phyloP scores from a whole-genome alignment of 2,113 vertebrate genomes.

The Apteryx mantelli region DNA sequence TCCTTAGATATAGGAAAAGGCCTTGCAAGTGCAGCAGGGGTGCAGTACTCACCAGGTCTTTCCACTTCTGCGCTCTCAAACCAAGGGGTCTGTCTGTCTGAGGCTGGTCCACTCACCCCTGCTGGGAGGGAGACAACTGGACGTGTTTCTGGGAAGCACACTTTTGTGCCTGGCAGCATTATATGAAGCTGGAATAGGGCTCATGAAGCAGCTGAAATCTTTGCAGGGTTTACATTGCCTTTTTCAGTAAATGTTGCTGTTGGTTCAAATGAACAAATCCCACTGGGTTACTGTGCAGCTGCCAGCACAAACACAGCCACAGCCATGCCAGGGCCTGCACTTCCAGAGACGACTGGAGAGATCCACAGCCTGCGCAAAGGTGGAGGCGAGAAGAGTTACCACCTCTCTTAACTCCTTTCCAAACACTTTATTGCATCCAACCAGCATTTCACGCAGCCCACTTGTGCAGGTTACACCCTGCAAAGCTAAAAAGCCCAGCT shows the following conservation, averaged over 20 bases:
- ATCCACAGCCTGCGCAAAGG: no score
- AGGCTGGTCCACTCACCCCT: rapidly evolving
- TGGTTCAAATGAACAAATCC: not conserved
- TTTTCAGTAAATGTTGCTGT: not conserved
- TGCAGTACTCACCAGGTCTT: not conserved
- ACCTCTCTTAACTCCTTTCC: not conserved
- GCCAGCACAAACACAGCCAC: not conserved
- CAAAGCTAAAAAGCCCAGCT: no score
- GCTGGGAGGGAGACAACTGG: not conserved
- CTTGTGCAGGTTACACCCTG: not conserved
- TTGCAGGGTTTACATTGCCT: not conserved
- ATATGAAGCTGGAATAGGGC: not conserved
- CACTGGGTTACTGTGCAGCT: rapidly evolving
- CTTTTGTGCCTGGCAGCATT: rapidly evolving
- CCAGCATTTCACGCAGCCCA: not conserved
- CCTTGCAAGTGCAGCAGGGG: not conserved
- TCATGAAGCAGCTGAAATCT: not conserved
- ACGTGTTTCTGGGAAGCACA: rapidly evolving
- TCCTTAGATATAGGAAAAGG: not conserved
- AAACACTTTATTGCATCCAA: not conserved
- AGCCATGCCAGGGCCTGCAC: not conserved
- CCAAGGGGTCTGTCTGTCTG: not conserved
- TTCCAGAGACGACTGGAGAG: not conserved
- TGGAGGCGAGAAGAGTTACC: no score
- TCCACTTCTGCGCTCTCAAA: not conserved